These are phyloP conservation scores for Monoplex corrugatus DNA, from an alignment of 2,888 invertebrate species.

Conservation along the genomic window DNA sequence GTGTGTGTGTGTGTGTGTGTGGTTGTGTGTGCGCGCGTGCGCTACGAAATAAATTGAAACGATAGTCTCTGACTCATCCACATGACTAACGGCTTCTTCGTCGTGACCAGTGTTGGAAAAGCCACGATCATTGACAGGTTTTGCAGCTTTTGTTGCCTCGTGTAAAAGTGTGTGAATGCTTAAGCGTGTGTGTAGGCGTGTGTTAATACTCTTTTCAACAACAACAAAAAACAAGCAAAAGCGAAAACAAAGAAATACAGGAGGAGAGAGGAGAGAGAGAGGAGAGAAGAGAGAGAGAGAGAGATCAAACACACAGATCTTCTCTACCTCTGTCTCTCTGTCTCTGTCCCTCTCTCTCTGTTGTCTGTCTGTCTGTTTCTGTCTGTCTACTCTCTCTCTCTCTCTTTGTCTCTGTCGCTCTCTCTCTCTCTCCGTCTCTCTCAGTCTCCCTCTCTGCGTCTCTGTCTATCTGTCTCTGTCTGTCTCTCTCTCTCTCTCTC, in stretches of 20 bases:
- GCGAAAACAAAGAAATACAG: too few species aligned
- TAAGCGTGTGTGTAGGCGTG: not conserved
- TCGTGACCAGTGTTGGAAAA: too few species aligned
- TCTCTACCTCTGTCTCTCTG: too few species aligned
- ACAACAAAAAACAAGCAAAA: too few species aligned
- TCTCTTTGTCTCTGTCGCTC: not conserved
- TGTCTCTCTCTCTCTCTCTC: not conserved
- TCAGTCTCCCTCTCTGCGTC: not conserved
- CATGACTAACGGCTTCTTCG: too few species aligned
- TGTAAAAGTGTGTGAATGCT: not conserved
- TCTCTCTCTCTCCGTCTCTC: not conserved
- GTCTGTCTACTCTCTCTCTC: too few species aligned
- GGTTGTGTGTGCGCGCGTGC: not conserved
- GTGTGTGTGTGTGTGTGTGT: conserved; percentile 19
- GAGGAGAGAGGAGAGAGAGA: too few species aligned
- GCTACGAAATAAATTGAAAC: too few species aligned
- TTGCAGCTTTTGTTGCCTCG: not conserved
- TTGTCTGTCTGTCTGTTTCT: not conserved
- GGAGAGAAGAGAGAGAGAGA: too few species aligned
- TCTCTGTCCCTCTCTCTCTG: not conserved
- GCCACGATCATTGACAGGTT: not conserved
- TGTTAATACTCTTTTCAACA: too few species aligned
- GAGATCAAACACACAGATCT: too few species aligned
- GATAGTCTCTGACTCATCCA: too few species aligned
- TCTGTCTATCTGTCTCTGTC: not conserved